Base-by-base conservation (phyloP, 2,113 vertebrate species). In the Chrysochloris asiatica region DNA sequence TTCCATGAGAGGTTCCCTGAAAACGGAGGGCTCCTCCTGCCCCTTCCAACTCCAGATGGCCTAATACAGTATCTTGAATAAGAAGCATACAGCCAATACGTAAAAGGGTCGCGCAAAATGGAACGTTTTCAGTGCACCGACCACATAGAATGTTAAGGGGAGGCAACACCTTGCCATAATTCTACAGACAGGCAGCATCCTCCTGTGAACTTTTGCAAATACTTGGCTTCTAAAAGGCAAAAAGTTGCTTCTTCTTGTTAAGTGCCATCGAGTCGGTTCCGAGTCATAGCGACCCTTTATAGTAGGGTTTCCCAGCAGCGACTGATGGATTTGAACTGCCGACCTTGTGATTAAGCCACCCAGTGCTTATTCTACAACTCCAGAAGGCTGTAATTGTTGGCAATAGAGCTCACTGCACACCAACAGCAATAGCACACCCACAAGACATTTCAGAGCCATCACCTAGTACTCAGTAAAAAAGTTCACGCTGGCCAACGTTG, bases 201-300 rank as follows among this genome's bases (percentile, higher is more conserved):
- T 81, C 50, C 47, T 9, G 30, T 88, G 33, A 90, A 90, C 76
- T 54, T 94, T 26, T 30, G 43, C 61, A 72, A 84, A 91, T 47
- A 61, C 10, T 59, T 56, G 71, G 8, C 85, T 10, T n/a, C 16
- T 80, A 86, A 73, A 38, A 33, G 80, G 81, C 85, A 54, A 65
- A 56, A 93, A 93, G 87, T 71, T 92, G 78, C n/a, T n/a, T n/a
- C n/a, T n/a, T n/a, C n/a, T n/a, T n/a, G n/a, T n/a, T n/a, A n/a
- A n/a, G n/a, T n/a, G n/a, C n/a, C n/a, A n/a, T n/a, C n/a, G n/a
- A n/a, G n/a, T n/a, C n/a, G n/a, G n/a, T n/a, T n/a, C n/a, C n/a
- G n/a, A n/a, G n/a, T n/a, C n/a, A n/a, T n/a, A n/a, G n/a, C n/a
- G n/a, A n/a, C n/a, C n/a, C n/a, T n/a, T n/a, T n/a, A n/a, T n/a